Percentiles rank a stretch among this genome's conserved stretches.
phyloP scores from a whole-genome alignment of 2,797 vertebrate species.

The Gila robusta region DNA sequence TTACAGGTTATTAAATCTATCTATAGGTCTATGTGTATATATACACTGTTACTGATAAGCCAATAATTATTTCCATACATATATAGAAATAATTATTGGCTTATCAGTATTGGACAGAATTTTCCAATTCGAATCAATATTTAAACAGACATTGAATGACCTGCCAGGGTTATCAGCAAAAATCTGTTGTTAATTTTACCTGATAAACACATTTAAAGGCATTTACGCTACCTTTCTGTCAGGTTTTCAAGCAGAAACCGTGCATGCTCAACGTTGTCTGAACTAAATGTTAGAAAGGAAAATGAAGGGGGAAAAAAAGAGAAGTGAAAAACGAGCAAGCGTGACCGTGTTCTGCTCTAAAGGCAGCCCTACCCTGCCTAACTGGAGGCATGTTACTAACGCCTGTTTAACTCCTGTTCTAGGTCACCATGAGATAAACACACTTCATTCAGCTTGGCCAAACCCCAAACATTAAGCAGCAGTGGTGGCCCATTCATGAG shows the following conservation, averaged over 20 bases:
- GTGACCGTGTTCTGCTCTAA: conserved; percentile 36
- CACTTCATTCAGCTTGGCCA: conserved; percentile 76
- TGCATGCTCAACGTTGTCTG: neutral
- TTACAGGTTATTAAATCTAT: no score
- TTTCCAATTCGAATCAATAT: neutral
- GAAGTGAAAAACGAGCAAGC: conserved; percentile 35
- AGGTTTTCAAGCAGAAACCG: neutral
- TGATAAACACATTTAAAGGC: neutral
- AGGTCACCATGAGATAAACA: conserved; percentile 84
- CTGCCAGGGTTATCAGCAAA: neutral
- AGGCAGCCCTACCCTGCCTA: conserved; percentile 57
- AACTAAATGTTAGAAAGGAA: neutral
- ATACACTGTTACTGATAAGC: no score
- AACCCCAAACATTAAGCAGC: conserved; percentile 74
- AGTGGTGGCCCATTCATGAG: conserved; percentile 69
- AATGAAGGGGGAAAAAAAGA: conserved; percentile 4
- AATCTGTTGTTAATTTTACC: neutral
- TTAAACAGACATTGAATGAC: neutral
- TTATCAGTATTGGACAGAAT: no score
- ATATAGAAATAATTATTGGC: no score
- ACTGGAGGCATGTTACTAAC: conserved; percentile 74
- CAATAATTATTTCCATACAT: no score
- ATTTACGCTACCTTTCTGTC: neutral
- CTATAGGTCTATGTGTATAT: no score
- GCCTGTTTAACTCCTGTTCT: conserved; percentile 81